Evolutionary conservation across 2,113 vertebrate species (phyloP), one percentile per base, ranked within the genome.

Genomic region (Gymnarchus niloticus): DNA sequence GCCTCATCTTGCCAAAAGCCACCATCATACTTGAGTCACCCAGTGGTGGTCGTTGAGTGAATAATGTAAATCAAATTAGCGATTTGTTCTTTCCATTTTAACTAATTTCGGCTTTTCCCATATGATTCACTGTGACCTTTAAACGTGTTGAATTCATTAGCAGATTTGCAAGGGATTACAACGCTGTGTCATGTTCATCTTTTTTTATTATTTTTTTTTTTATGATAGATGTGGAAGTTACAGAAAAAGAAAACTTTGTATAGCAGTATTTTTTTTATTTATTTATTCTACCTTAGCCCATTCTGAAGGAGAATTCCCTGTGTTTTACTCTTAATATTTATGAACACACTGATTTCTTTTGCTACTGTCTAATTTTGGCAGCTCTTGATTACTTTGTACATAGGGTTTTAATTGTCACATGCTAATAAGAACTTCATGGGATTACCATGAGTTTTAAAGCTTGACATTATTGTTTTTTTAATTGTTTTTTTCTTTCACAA

Each of bases 91-190:
- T 21, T 57, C 52, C 52, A 19, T 85, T 85, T 57, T 28, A 56
- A 85, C 84, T 56, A 51, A 80, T 85, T 84, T 85, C 84, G 78
- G 65, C 69, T 56, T 56, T 52, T 52, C 65, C 84, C 73, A 1
- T 25, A 52, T 46, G 84, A 56, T 25, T 80, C 54, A 0, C 9
- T 69, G 33, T 80, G 69, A 85, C 84, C 73, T 85, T 85, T 78
- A 78, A 78, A 57, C 57, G 84, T 78, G 84, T 85, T 85, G 84
- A 85, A 85, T 76, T 85, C 65, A 85, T 85, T 85, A 80, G 69
- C 54, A 77, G 69, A 80, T 85, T 85, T 85, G 84, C 51, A 46
- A 46, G 84, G 73, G 37, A 76, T 85, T 78, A 85, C 46, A 85
- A 12, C n/a, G 41, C 84, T 78, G 23, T 85, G 73, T 33, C 84